Percentiles rank a stretch among this genome's conserved stretches.
phyloP scores from a whole-genome alignment of 2,113 vertebrate genomes.

The Salvelinus alpinus region DNA sequence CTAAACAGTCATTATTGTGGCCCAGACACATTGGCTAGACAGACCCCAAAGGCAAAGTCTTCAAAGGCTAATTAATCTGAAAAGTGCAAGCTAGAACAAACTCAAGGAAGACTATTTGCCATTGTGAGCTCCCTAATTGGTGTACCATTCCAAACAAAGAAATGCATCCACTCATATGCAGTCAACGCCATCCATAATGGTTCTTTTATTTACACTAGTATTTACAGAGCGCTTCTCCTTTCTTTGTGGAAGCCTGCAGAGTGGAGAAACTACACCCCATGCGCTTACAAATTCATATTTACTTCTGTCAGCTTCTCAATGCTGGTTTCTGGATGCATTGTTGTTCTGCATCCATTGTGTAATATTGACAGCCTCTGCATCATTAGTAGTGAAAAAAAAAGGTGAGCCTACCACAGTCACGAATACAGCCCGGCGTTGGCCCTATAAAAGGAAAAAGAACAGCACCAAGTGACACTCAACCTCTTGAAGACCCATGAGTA shows the following conservation, averaged over 20 bases:
- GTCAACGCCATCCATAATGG: constrained; percentile 6
- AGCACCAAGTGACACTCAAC: constrained; percentile 1
- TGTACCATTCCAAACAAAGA: neutral
- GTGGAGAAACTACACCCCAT: constrained; percentile 23
- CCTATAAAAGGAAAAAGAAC: constrained; percentile 47
- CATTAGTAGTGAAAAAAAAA: neutral
- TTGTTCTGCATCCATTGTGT: constrained; percentile 13
- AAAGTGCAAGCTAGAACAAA: neutral
- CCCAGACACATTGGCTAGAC: neutral
- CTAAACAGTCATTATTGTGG: neutral
- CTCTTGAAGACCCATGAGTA: constrained; percentile 18
- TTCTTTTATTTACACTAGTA: constrained; percentile 48
- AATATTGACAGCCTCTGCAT: constrained; percentile 19
- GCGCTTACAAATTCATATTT: constrained; percentile 40
- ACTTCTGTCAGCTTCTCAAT: constrained; percentile 34
- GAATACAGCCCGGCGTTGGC: neutral
- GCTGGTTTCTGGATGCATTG: constrained; percentile 22
- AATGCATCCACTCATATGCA: constrained; percentile 25
- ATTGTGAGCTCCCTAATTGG: neutral
- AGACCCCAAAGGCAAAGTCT: neutral
- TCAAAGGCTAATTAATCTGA: neutral
- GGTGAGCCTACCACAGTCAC: neutral
- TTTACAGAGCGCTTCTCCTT: constrained; percentile 13
- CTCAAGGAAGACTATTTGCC: neutral
- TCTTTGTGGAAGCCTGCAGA: constrained; percentile 35